Evolutionary conservation across 2,888 invertebrate genomes (phyloP).

Genomic region (Pocota personata): DNA sequence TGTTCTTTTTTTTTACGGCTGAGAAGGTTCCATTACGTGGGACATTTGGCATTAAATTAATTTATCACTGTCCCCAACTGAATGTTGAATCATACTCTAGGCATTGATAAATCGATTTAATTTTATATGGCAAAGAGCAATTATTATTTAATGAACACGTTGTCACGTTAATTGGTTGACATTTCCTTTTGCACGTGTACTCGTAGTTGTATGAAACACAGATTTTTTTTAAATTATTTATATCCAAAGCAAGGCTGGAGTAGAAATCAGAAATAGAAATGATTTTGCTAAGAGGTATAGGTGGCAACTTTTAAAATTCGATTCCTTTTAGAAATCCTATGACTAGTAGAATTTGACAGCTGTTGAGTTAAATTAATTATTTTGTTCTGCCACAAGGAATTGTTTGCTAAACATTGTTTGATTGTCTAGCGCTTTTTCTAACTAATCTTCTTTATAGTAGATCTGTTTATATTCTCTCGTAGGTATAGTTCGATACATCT

Average conservation of each 20-base stretch:
- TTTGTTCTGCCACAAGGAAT: no score
- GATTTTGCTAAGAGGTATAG: neutral
- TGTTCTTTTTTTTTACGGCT: neutral
- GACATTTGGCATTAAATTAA: conserved; percentile 22
- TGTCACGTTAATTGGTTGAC: conserved; percentile 31
- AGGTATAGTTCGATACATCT: no score
- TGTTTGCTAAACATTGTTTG: no score
- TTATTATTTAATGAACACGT: conserved; percentile 22
- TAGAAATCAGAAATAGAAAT: neutral
- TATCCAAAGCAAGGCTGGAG: neutral
- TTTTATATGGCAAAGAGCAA: conserved; percentile 11
- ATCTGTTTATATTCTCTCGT: no score
- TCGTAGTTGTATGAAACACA: neutral
- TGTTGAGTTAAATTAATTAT: no score
- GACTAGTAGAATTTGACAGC: no score
- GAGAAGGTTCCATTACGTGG: conserved; percentile 28
- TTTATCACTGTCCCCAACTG: conserved; percentile 30
- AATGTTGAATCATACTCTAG: neutral
- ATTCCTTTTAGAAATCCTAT: no score
- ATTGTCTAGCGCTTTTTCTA: no score
- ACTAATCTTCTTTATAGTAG: no score
- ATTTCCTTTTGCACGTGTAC: conserved; percentile 9
- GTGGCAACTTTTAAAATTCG: no score
- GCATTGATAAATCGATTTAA: conserved; percentile 36
- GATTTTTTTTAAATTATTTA: neutral